Percentiles rank a stretch among this genome's conserved stretches.
Conservation (phyloP, 2,797 vertebrate species). For the Spatula clypeata region DNA sequence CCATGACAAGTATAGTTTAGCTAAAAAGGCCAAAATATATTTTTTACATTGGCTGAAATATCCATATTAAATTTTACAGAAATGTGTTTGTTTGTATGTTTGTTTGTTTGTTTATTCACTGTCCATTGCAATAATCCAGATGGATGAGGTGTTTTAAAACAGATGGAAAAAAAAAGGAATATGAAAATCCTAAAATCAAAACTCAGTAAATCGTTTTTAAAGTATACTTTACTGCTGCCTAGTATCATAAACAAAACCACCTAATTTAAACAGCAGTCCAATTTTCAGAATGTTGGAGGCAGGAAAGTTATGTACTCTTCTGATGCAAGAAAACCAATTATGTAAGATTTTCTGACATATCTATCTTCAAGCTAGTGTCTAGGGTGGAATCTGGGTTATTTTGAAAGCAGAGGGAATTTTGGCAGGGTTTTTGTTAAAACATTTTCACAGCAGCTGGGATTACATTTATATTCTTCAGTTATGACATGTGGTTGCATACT, state of each 20-base stretch:
- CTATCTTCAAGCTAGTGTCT: background rate
- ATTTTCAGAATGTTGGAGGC: background rate
- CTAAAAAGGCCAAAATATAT: background rate
- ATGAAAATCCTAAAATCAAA: background rate
- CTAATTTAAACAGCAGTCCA: background rate
- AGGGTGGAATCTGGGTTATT: background rate
- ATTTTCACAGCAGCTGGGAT: background rate
- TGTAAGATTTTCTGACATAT: background rate
- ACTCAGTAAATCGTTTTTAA: background rate
- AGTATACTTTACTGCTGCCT: background rate
- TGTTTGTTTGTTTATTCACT: background rate
- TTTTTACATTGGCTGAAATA: background rate
- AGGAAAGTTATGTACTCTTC: background rate
- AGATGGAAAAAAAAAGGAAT: background rate
- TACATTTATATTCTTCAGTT: background rate
- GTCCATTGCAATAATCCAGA: background rate
- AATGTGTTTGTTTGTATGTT: too few species aligned
- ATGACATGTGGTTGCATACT: fast-evolving
- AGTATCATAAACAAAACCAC: background rate
- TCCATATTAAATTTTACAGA: background rate
- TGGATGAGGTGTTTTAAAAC: background rate
- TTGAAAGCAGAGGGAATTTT: background rate
- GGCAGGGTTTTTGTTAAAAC: background rate
- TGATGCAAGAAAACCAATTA: background rate
- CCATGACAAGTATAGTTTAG: background rate